Evolutionary conservation across 1,140 invertebrate species (phyloP).

Genomic region (Meloidogyne floridensis): DNA sequence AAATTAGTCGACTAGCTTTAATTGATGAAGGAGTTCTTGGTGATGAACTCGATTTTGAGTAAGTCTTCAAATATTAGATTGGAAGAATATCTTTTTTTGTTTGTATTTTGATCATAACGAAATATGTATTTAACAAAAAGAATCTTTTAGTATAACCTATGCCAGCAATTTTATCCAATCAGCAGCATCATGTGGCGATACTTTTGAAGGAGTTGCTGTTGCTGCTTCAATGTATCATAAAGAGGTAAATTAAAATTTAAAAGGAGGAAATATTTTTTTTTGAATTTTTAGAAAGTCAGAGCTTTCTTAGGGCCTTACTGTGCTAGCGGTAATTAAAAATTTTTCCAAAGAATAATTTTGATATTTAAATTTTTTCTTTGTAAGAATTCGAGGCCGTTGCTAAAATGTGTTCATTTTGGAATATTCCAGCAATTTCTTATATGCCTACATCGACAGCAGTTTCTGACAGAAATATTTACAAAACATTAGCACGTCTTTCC

Average conservation of each 20-base stretch:
- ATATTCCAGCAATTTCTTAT: slow-evolving; percentile 63
- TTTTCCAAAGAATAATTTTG: background rate
- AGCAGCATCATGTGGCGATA: slow-evolving; percentile 53
- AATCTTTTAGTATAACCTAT: slow-evolving; percentile 26
- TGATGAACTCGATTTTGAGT: slow-evolving; percentile 60
- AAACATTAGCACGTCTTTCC: slow-evolving; percentile 59
- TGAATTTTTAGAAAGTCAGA: slow-evolving; percentile 41
- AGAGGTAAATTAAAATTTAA: slow-evolving; percentile 8
- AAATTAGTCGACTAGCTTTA: slow-evolving; percentile 52
- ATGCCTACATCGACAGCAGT: slow-evolving; percentile 58
- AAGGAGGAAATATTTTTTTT: background rate
- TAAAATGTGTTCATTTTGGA: slow-evolving; percentile 65
- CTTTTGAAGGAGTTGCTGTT: slow-evolving; percentile 63
- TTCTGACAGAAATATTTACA: slow-evolving; percentile 59
- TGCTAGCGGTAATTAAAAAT: slow-evolving; percentile 38
- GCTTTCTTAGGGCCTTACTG: slow-evolving; percentile 62
- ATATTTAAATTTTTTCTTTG: slow-evolving; percentile 13
- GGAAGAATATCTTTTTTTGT: background rate
- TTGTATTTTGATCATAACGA: no score
- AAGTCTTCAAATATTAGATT: background rate
- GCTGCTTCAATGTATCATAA: slow-evolving; percentile 60
- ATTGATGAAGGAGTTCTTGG: slow-evolving; percentile 59
- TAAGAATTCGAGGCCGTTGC: slow-evolving; percentile 61
- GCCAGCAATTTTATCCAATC: slow-evolving; percentile 53
- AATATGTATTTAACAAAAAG: no score